Base-by-base conservation (phyloP, 2,888 invertebrate species). In the Acrobasis suavella region DNA sequence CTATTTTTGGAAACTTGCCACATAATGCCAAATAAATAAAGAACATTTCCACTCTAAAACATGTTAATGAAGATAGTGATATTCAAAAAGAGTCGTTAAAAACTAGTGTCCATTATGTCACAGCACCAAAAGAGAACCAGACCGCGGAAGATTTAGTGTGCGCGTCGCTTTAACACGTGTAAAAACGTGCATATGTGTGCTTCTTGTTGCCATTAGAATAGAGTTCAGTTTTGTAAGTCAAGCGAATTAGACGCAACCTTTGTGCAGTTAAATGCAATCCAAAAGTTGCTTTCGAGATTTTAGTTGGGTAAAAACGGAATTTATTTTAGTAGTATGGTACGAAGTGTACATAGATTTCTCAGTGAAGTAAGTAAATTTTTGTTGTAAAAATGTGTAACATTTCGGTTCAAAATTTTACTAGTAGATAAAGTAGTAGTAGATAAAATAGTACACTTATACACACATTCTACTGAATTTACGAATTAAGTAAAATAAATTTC, bases 111-210 rank as follows among this genome's bases (percentile, higher is more conserved):
- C 60, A 67, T 71, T 67, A 66, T 65, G 65, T 67, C 56, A 65
- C 67, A 65, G 62, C 62, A 58, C 58, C 59, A 37, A 59, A 63
- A 54, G 22, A 59, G 72, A 75, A 75, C 72, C 72, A 72, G 77
- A 73, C 68, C 77, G 74, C 62, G 65, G 37, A 72, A 72, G 74
- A 79, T 78, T 74, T 77, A 79, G 69, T 60, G 69, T 22, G 65
- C 69, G 67, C 69, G 66, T 71, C 70, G 69, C 39, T 17, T 38
- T 50, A 6, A 38, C n/a, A 39, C 38, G 51, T 42, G 7, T 17
- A 60, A 39, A 51, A 60, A 51, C n/a, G 8, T 49, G 17, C 14
- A n/a, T n/a, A 46, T 32, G 0, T 15, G 16, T 39, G 52, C 8
- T 9, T 1, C 42, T 56, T 56, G 17, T 1, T 6, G 2, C 8